Evolutionary conservation across 1,140 invertebrate genomes (phyloP), one percentile per base, ranked within the genome.

Genomic region (Papilio dardanus): DNA sequence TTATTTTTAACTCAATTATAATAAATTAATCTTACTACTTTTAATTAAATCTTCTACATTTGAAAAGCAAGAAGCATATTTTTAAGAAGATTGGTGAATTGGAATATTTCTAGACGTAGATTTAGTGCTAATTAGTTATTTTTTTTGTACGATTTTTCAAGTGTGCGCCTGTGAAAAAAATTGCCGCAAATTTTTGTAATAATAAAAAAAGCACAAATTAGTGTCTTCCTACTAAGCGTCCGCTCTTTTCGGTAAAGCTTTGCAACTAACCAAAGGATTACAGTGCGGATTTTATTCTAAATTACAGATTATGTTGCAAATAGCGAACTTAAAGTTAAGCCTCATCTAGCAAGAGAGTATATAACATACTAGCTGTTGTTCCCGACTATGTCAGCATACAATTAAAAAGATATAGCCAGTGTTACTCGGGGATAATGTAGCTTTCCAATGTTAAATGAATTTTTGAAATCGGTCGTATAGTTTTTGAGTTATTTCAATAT

Each of bases 211-310:
- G 16, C 8, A 0, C 5, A 50, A 62, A 54, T 24, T 28, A 14
- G 28, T 24, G 54, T 62, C 54, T 28, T 24, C 54, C 24, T 62
- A 62, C 24, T 28, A 62, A 16, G 10, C 12, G 19, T 24, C 24
- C 24, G 21, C 24, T 62, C 12, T 28, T 62, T 62, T 62, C 24
- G 54, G 4, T 21, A 54, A 62, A 62, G 54, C 54, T 62, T 62
- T 16, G 12, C 3, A 62, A 62, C 54, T 30, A 62, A 30, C 54
- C 54, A 62, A 62, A 62, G 54, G 10, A 62, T 62, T 62, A 62
- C 24, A 28, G 21, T 62, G 24, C 54, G 21, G 54, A 14, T 62
- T 62, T 30, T 62, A 62, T 62, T 14, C 54, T 62, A 62, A 62
- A 62, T 10, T 12, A 28, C 1, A 28, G 54, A 12, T 62, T 62